These are phyloP conservation scores for Pseudochirops cupreus DNA, from an alignment of 2,797 vertebrate species.

Conservation along the genomic window DNA sequence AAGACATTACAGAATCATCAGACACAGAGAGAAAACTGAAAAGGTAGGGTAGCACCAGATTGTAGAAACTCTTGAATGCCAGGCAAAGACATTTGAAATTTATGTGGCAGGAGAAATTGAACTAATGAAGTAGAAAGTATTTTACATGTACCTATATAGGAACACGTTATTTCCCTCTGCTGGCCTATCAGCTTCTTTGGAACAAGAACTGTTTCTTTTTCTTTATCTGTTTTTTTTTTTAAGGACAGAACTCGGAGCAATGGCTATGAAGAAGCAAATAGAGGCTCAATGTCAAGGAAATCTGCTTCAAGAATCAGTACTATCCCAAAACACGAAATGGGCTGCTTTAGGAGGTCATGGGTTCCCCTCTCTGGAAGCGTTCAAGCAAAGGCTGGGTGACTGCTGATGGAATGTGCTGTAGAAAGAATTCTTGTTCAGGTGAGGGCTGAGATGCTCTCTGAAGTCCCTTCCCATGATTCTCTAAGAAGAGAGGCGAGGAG, in stretches of 20 bases:
- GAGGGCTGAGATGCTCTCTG: background rate
- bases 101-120: background rate
- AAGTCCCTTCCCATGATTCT: background rate
- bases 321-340: background rate
- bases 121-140: background rate
- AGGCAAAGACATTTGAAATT: background rate
- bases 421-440: background rate
- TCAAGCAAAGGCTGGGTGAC: background rate
- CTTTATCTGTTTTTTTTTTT: background rate
- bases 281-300: background rate
- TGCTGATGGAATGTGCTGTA: background rate
- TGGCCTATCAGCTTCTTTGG: background rate
- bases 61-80: background rate
- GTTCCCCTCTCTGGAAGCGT: background rate
- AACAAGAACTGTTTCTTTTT: background rate
- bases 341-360: background rate
- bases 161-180: background rate
- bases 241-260: background rate
- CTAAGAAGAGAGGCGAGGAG: background rate
- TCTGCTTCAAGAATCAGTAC: background rate
- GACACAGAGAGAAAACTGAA: background rate
- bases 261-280: background rate
- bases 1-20: background rate
- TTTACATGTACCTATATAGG: background rate
- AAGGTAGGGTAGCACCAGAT: background rate